These are phyloP conservation scores for Diachasma alloeum DNA, from an alignment of 1,140 invertebrate genomes.

Conservation along the genomic window DNA sequence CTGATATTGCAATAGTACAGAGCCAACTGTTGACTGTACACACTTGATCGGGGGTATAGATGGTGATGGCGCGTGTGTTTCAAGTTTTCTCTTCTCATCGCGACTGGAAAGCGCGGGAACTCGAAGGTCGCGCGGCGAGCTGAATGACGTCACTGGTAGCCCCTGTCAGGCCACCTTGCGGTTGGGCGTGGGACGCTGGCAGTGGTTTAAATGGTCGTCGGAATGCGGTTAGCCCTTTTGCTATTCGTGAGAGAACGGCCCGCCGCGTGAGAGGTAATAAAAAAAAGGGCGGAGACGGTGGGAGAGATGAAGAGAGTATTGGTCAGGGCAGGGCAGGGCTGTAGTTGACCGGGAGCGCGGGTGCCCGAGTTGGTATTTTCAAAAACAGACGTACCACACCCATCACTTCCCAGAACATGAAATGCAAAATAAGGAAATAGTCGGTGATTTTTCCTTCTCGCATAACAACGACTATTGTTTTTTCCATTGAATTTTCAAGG, in stretches of 20 bases:
- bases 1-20: background rate
- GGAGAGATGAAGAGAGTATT: constrained; percentile 32
- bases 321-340: constrained; percentile 18
- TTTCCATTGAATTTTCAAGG: background rate
- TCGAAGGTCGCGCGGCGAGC: constrained; percentile 48
- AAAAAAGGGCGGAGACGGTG: constrained; percentile 12
- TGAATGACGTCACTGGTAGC: constrained; percentile 34
- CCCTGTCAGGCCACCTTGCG: constrained; percentile 39
- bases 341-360: constrained; percentile 18
- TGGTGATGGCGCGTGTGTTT: background rate
- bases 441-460: no score
- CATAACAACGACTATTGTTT: no score
- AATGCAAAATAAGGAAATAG: no score
- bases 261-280: constrained; percentile 30
- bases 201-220: constrained; percentile 53
- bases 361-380: constrained; percentile 20
- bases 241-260: constrained; percentile 43
- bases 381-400: background rate
- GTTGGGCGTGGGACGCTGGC: constrained; percentile 52
- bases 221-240: constrained; percentile 57
- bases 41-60: background rate
- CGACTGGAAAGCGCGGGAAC: constrained; percentile 49
- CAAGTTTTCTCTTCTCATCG: background rate
- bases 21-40: background rate
- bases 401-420: background rate